phyloP scores from a whole-genome alignment of 2,113 vertebrate species.

The Eidolon helvum region DNA sequence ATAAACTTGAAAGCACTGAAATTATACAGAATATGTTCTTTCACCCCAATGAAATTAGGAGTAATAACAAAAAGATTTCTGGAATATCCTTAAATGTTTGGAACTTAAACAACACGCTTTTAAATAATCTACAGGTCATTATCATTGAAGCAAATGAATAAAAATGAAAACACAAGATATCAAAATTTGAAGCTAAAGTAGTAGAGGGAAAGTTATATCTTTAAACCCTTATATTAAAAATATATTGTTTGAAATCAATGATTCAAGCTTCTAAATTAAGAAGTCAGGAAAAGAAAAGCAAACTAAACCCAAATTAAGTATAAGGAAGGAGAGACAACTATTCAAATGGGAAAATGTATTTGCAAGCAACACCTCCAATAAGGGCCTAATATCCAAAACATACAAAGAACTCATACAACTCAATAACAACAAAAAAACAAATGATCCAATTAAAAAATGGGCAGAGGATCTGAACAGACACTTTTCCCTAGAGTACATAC shows the following conservation, averaged over 20 bases:
- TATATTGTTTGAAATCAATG: not conserved
- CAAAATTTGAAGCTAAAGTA: not conserved
- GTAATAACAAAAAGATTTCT: not conserved
- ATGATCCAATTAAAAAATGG: too few species aligned
- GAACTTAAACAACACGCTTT: not conserved
- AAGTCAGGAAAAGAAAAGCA: not conserved
- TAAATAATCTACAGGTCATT: not conserved
- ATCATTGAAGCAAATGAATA: not conserved
- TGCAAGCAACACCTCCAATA: too few species aligned
- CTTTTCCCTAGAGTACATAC: too few species aligned
- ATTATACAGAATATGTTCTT: not conserved
- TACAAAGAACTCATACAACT: too few species aligned
- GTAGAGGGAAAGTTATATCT: not conserved
- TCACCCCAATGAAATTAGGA: not conserved
- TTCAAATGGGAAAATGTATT: too few species aligned
- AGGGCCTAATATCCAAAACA: too few species aligned
- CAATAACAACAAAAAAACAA: too few species aligned
- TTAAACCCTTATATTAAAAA: constrained; percentile 22
- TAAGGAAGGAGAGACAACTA: not conserved
- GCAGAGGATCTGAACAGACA: too few species aligned
- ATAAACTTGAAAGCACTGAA: not conserved
- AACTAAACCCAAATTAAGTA: not conserved
- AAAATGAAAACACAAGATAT: not conserved
- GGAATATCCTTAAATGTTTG: not conserved
- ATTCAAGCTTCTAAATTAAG: constrained; percentile 8